Conservation (phyloP, 2,888 invertebrate genomes). For the Leptopilina drosophilae region DNA sequence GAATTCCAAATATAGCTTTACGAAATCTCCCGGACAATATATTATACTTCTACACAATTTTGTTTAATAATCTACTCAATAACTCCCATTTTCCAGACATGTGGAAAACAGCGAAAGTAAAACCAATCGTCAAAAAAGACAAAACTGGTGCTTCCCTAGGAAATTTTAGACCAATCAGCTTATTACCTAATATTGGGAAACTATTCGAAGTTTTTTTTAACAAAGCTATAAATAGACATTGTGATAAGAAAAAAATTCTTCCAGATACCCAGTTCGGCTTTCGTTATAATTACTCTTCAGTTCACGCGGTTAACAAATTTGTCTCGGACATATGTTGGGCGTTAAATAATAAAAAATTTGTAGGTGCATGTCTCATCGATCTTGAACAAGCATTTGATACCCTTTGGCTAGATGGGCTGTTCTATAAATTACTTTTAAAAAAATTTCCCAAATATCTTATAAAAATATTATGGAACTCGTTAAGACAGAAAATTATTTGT, state of each 20-base stretch:
- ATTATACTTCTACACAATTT: slow-evolving; percentile 34
- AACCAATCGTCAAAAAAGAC: slow-evolving; percentile 46
- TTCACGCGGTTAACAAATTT: slow-evolving; percentile 46
- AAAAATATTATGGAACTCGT: slow-evolving; percentile 39
- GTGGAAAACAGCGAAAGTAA: slow-evolving; percentile 52
- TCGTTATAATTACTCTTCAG: not conserved
- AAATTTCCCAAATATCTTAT: slow-evolving; percentile 38
- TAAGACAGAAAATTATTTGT: not conserved
- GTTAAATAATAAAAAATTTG: not conserved
- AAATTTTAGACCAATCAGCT: slow-evolving; percentile 55
- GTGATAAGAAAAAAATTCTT: slow-evolving; percentile 30
- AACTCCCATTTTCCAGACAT: slow-evolving; percentile 44
- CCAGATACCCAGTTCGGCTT: slow-evolving; percentile 35
- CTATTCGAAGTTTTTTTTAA: slow-evolving; percentile 43
- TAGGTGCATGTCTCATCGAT: slow-evolving; percentile 38
- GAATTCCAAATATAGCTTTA: slow-evolving; percentile 43
- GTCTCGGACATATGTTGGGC: slow-evolving; percentile 15
- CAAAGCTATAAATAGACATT: not conserved
- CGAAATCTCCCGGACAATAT: slow-evolving; percentile 43
- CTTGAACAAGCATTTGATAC: not conserved
- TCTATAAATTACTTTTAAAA: slow-evolving; percentile 30
- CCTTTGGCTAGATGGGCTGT: slow-evolving; percentile 35
- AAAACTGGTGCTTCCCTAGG: slow-evolving; percentile 28
- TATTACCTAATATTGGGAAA: slow-evolving; percentile 49
- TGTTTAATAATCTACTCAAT: slow-evolving; percentile 53